Conservation (phyloP, 2,888 invertebrate species). For the Xestobium rufovillosum region DNA sequence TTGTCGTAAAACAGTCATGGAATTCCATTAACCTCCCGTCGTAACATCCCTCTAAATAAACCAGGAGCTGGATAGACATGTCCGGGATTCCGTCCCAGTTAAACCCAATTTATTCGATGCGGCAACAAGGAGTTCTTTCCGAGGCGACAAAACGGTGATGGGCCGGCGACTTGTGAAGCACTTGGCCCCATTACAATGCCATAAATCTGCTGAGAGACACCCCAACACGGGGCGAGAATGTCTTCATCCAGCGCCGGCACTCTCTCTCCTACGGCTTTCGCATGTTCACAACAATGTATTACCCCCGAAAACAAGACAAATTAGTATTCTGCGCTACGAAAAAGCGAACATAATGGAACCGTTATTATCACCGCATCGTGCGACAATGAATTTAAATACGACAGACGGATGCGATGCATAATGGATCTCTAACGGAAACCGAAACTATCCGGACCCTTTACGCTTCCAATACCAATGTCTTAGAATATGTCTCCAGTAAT, state of each 20-base stretch:
- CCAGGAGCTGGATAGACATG: conserved; percentile 24
- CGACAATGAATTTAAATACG: not conserved
- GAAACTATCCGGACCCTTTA: too few species aligned
- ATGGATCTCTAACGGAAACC: too few species aligned
- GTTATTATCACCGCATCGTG: not conserved
- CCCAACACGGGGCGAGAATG: conserved; percentile 33
- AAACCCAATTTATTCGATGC: conserved; percentile 44
- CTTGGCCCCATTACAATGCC: conserved; percentile 56
- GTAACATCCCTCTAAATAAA: conserved; percentile 30
- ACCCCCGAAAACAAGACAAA: conserved; percentile 36
- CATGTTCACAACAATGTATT: conserved; percentile 37
- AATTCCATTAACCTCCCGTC: conserved; percentile 32
- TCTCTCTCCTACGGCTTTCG: conserved; percentile 25
- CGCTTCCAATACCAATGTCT: too few species aligned
- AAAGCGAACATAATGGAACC: not conserved
- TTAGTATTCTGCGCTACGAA: conserved; percentile 24
- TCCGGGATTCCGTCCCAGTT: conserved; percentile 17
- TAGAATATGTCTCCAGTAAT: too few species aligned
- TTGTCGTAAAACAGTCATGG: conserved; percentile 40
- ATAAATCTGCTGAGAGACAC: conserved; percentile 47
- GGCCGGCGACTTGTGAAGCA: conserved; percentile 54
- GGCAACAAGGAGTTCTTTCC: conserved; percentile 41
- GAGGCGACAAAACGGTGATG: conserved; percentile 53
- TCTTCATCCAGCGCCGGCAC: conserved; percentile 30
- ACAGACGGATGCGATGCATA: too few species aligned